Percentiles rank a stretch among this genome's conserved stretches.
phyloP scores from a whole-genome alignment of 2,797 vertebrate genomes.

The Picus viridis region DNA sequence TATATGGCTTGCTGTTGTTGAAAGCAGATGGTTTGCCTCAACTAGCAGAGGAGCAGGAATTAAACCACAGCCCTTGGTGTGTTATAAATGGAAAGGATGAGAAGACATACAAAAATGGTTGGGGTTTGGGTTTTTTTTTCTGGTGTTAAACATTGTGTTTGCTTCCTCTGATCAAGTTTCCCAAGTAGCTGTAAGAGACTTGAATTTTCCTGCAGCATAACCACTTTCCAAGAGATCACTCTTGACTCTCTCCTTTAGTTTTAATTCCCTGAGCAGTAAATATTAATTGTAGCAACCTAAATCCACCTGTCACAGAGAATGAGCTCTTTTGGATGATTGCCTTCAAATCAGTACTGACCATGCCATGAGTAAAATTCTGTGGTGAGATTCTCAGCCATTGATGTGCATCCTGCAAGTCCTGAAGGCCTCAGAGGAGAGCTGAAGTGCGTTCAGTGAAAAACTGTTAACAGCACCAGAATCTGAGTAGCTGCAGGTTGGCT shows the following conservation, averaged over 20 bases:
- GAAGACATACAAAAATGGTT: not conserved
- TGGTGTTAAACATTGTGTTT: not conserved
- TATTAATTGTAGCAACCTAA: not conserved
- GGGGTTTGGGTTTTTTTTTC: no score
- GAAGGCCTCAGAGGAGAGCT: not conserved
- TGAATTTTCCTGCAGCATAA: not conserved
- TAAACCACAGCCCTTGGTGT: not conserved
- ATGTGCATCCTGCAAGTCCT: fast-evolving
- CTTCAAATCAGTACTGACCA: not conserved
- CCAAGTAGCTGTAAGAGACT: not conserved
- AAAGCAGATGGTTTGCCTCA: conserved; percentile 10
- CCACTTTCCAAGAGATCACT: not conserved
- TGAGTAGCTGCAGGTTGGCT: not conserved
- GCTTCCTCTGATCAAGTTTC: not conserved
- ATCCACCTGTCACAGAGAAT: fast-evolving
- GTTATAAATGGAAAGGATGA: not conserved
- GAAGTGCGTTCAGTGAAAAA: not conserved
- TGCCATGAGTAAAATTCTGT: not conserved
- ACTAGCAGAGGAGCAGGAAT: not conserved
- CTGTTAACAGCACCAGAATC: not conserved
- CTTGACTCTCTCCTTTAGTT: not conserved
- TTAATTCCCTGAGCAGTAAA: not conserved
- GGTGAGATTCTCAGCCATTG: not conserved
- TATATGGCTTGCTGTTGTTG: not conserved
- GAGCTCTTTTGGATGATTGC: not conserved